Percentiles rank a stretch among this genome's conserved stretches.
These are phyloP conservation scores for Neoseiulus cucumeris DNA, from an alignment of 1,140 invertebrate species.

Conservation along the genomic window DNA sequence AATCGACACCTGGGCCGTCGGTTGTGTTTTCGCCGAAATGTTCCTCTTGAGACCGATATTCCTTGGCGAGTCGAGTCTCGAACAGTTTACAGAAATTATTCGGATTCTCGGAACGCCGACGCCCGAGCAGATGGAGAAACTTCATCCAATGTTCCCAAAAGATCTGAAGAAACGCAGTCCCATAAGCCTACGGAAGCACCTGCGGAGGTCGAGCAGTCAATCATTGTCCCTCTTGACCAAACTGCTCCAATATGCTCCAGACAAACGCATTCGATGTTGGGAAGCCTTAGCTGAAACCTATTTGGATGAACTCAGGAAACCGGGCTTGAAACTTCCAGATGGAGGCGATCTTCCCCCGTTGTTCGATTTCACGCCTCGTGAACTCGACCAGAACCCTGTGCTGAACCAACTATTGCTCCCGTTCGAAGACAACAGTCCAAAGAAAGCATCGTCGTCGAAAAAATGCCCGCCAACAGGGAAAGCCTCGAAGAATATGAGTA, in stretches of 20 bases:
- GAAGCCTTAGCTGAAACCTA: constrained; percentile 14
- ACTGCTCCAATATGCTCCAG: constrained; percentile 15
- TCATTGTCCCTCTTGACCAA: constrained; percentile 10
- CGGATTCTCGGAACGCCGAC: constrained; percentile 96
- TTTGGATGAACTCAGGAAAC: constrained; percentile 14
- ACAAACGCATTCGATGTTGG: constrained; percentile 8
- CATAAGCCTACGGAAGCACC: neutral
- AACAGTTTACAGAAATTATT: constrained; percentile 97
- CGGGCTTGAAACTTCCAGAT: neutral
- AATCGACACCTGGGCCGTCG: constrained; percentile 79
- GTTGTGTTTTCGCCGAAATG: constrained; percentile 87
- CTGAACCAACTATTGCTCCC: neutral
- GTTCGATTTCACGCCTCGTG: neutral
- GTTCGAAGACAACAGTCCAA: neutral
- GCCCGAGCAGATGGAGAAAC: constrained; percentile 61
- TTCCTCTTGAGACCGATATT: constrained; percentile 92
- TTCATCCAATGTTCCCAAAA: constrained; percentile 1
- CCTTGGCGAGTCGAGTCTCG: constrained; percentile 90
- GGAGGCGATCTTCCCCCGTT: neutral
- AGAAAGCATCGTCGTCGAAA: no score
- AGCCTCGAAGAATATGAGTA: no score
- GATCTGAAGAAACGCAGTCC: neutral
- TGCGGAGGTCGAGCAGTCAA: neutral
- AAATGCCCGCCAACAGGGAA: no score
- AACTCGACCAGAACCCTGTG: neutral